phyloP scores from a whole-genome alignment of 2,797 vertebrate genomes.

The Oryzias sinensis region DNA sequence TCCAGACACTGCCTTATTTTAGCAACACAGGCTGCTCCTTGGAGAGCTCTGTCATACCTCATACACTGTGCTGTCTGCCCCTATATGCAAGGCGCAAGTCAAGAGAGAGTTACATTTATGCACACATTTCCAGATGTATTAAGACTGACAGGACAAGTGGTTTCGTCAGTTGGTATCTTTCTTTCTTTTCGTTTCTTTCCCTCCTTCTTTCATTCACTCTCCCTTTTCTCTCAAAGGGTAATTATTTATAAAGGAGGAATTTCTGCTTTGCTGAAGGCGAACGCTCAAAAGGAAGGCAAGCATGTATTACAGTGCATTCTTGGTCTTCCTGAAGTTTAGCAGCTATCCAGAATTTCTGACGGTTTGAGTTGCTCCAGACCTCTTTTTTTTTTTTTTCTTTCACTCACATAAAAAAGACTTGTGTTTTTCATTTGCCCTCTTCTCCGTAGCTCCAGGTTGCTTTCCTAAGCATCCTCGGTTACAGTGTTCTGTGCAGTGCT shows the following conservation, averaged over 20 bases:
- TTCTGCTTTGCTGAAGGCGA: constrained; percentile 34
- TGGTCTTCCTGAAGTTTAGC: constrained; percentile 33
- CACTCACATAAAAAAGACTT: constrained; percentile 11
- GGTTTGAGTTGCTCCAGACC: constrained; percentile 8
- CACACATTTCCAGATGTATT: constrained; percentile 28
- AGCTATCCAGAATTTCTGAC: constrained; percentile 29
- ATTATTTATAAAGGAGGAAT: constrained; percentile 58
- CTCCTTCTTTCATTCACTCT: constrained; percentile 4
- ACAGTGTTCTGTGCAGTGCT: constrained; percentile 35
- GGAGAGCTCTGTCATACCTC: constrained; percentile 63
- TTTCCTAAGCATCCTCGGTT: constrained; percentile 49
- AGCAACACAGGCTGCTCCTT: constrained; percentile 69
- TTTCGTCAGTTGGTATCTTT: constrained; percentile 36
- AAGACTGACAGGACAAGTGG: constrained; percentile 35
- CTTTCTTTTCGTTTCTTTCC: constrained; percentile 2
- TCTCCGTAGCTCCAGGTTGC: constrained; percentile 1
- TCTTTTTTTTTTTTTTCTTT: constrained; percentile 12
- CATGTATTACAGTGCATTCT: constrained; percentile 48
- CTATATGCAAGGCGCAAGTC: too few species aligned
- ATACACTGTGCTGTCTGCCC: constrained; percentile 49
- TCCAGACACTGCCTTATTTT: constrained; percentile 75
- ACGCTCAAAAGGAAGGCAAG: constrained; percentile 35
- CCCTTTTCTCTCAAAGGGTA: constrained; percentile 35
- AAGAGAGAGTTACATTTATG: constrained; percentile 16
- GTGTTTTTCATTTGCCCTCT: constrained; percentile 19